Evolutionary conservation across 2,888 invertebrate species (phyloP).

Genomic region (Ochropleura plecta): DNA sequence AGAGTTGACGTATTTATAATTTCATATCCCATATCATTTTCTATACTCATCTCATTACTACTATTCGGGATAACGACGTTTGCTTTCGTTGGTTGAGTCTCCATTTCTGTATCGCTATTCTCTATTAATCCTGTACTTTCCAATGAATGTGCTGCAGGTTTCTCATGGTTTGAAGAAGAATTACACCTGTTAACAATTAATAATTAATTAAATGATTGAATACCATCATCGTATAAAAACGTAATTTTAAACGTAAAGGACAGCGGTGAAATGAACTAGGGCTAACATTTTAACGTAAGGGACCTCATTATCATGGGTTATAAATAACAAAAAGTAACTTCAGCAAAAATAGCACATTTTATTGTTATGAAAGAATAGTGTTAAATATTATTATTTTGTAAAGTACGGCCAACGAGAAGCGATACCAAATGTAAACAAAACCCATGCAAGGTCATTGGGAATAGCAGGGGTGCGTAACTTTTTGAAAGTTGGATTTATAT

Average conservation of each 20-base stretch:
- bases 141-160: background rate
- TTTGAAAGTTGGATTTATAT: too few species aligned
- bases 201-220: conserved; percentile 5
- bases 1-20: conserved; percentile 2
- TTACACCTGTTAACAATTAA: conserved; percentile 1
- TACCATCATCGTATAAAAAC: background rate
- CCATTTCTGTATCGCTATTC: background rate
- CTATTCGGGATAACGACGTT: background rate
- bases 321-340: background rate
- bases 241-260: background rate
- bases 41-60: conserved; percentile 2
- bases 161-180: conserved; percentile 8
- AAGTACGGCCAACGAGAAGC: too few species aligned
- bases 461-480: too few species aligned
- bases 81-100: conserved; percentile 1
- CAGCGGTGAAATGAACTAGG: background rate
- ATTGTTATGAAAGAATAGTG: conserved; percentile 5
- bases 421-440: too few species aligned
- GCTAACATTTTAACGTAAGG: background rate
- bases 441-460: too few species aligned
- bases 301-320: background rate
- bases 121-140: background rate
- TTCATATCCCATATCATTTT: background rate
- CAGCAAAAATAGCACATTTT: conserved; percentile 1
- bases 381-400: conserved; percentile 1